Percentiles rank a stretch among this genome's conserved stretches.
Evolutionary conservation across 2,888 invertebrate genomes (phyloP).

Genomic region (Quadriops clusia): DNA sequence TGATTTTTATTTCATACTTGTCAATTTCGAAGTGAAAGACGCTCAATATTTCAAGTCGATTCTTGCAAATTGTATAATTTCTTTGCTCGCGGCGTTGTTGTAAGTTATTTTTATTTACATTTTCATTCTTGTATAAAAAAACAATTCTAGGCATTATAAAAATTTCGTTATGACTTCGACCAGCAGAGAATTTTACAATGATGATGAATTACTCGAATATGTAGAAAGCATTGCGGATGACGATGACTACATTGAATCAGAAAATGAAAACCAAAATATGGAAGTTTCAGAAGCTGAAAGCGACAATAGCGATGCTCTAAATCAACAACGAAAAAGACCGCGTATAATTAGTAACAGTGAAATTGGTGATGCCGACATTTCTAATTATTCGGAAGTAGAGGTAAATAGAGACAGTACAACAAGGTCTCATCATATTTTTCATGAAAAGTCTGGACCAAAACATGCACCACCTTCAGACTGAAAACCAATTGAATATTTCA

Average conservation of each 20-base stretch:
- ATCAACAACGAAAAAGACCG: slow-evolving; percentile 4
- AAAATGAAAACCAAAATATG: not conserved
- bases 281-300: slow-evolving; percentile 5
- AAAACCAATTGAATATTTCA: slow-evolving; percentile 19
- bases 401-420: slow-evolving; percentile 5
- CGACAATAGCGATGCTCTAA: slow-evolving; percentile 3
- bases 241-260: no score
- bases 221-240: slow-evolving; percentile 5
- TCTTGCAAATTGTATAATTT: no score
- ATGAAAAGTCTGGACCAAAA: slow-evolving; percentile 17
- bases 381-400: slow-evolving; percentile 5
- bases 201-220: slow-evolving; percentile 4
- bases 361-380: slow-evolving; percentile 5
- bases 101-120: no score
- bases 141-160: no score
- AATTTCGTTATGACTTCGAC: slow-evolving; percentile 2
- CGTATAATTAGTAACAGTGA: slow-evolving; percentile 5
- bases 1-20: no score
- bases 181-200: no score
- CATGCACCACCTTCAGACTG: slow-evolving; percentile 12
- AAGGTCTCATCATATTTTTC: no score
- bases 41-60: no score
- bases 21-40: no score
- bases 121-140: no score
- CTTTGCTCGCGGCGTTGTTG: no score